These are phyloP conservation scores for Actinia tenebrosa DNA, from an alignment of 64 coral and sea anemone genomes.

Conservation along the genomic window DNA sequence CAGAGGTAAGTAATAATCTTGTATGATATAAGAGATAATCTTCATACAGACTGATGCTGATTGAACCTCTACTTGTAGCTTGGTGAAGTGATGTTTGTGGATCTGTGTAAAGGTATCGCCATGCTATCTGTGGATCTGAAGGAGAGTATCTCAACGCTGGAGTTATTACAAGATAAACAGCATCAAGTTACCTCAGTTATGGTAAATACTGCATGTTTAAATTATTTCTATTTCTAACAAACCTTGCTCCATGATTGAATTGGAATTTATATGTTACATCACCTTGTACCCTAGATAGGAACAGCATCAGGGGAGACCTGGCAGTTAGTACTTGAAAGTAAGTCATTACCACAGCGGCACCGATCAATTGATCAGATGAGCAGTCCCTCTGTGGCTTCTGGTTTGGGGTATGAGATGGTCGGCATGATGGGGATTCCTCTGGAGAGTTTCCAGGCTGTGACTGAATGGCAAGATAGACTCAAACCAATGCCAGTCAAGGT, in stretches of 20 bases:
- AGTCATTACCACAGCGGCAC: conserved; percentile 30
- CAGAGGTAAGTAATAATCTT: conserved; percentile 42
- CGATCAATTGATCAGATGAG: conserved; percentile 16
- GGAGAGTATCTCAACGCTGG: conserved; percentile 54
- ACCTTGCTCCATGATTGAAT: not conserved
- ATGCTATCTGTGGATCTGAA: conserved; percentile 61
- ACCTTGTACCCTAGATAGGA: conserved; percentile 40
- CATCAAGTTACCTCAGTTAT: conserved; percentile 69
- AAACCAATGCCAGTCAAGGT: conserved; percentile 71
- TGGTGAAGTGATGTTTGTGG: conserved; percentile 78
- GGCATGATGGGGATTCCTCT: conserved; percentile 59
- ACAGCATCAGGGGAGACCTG: conserved; percentile 75
- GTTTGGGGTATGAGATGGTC: conserved; percentile 74
- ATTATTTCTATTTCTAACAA: not conserved
- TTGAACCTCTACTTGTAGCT: not conserved
- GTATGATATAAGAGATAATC: not conserved
- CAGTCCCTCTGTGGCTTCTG: conserved; percentile 23
- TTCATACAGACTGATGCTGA: not conserved
- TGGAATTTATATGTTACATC: too few species aligned
- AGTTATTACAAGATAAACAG: conserved; percentile 72
- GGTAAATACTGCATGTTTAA: conserved; percentile 21
- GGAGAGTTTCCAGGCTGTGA: conserved; percentile 61
- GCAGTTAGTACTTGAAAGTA: conserved; percentile 80
- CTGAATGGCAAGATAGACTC: conserved; percentile 70
- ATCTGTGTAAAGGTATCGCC: conserved; percentile 42